Evolutionary conservation across 1,140 invertebrate genomes (phyloP), one percentile per base, ranked within the genome.

Genomic region (Eumaeus atala): DNA sequence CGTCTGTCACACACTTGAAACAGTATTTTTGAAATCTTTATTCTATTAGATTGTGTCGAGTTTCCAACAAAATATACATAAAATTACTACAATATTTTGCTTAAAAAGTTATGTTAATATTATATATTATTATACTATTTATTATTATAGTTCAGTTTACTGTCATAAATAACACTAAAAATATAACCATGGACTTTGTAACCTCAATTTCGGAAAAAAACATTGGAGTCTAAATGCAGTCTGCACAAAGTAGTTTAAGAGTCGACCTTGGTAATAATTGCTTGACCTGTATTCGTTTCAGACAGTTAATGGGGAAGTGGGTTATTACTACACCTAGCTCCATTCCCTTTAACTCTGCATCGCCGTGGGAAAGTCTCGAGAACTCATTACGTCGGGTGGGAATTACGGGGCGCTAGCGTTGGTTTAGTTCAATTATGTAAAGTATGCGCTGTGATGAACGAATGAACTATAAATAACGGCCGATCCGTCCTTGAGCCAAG

Each of bases 401-500:
- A 51, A 54, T 56, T 35, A 53, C 61, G 59, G 54, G 56, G 57
- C 54, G 48, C 67, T 56, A 53, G 70, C 59, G 64, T 71, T 62
- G 56, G 56, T 62, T 70, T 70, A 67, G 71, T 75, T 75, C 71
- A 75, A 74, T 86, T 84, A 86, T 81, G 83, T 83, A 79, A 85
- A 84, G 71, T 70, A 67, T 71, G 63, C 77, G 64, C 68, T 75
- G 75, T 81, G 77, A 81, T 73, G 80, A 77, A 74, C 72, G 70
- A 77, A 74, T 70, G 70, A 67, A 74, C 74, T 84, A 84, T 84
- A 81, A 84, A 87, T 87, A 84, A 77, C 77, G 71, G 74, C 72
- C 78, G 74, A 83, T 82, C 77, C 77, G 83, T 83, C 83, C 83
- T 86, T 86, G 83, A 86, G 81, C 72, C 67, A 67, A 54, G 80